Base-by-base conservation (phyloP, 1,140 invertebrate species). In the Saccostrea cuccullata region DNA sequence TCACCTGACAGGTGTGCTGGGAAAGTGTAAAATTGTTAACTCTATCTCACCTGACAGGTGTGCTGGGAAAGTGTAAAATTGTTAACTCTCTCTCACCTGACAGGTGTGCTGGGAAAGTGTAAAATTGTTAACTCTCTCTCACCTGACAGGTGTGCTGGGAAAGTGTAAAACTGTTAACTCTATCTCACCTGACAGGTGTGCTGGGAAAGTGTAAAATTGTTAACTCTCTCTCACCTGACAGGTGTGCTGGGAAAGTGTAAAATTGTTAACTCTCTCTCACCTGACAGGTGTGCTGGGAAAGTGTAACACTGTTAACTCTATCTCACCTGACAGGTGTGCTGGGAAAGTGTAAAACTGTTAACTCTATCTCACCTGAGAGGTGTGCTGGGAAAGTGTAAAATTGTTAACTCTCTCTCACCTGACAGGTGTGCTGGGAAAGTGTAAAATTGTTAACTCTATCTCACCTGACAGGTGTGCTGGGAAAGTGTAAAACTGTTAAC, bases 141-240 rank as follows among this genome's bases (percentile, higher is more conserved):
- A 90, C 88, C 82, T 89, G 86, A 47, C 89, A 58, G 0, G 84
- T 26, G 58, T 91, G 85, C 23, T 89, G 83, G 55, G 30, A 1
- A 36, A n/a, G n/a, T n/a, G n/a, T n/a, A n/a, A n/a, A n/a, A n/a
- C 1, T 36, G 30, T 36, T 36, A 36, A 36, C 30, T 36, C 30
- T 36, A 36, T 1, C 30, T 36, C 30, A 36, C 4, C 6, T 83
- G 30, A 20, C 15, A 55, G 13, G 23, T 83, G 82, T 47, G 17
- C 17, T n/a, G n/a, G n/a, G 30, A 36, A 1, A 36, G 30, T 36
- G 30, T 36, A 36, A 36, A 36, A n/a, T n/a, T n/a, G n/a, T n/a
- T n/a, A n/a, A n/a, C n/a, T n/a, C n/a, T n/a, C n/a, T n/a, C 30
- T 36, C 30, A 90, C 88, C 82, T 89, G 86, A 47, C 89, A 58